Conservation (phyloP, 2,888 invertebrate genomes). For the Chalcosyrphus nemorum region DNA sequence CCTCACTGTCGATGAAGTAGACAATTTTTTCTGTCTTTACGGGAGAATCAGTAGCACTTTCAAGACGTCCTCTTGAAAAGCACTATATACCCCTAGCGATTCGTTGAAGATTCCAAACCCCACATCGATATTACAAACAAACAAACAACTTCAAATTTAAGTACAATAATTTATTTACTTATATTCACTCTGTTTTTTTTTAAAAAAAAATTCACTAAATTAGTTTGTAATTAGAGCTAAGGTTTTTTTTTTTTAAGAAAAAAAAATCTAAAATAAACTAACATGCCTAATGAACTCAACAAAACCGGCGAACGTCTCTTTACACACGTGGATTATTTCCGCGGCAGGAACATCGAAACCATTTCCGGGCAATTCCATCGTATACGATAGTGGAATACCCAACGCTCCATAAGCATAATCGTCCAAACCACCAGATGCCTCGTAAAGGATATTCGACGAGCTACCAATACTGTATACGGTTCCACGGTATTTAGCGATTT, state of each 20-base stretch:
- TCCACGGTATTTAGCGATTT: constrained; percentile 81
- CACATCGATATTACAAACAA: no score
- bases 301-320: constrained; percentile 81
- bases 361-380: constrained; percentile 86
- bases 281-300: constrained; percentile 81
- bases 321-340: constrained; percentile 81
- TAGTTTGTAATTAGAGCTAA: constrained; percentile 36
- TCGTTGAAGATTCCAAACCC: no score
- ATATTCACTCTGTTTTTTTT: constrained; percentile 18
- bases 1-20: no score
- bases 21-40: no score
- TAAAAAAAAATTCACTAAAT: constrained; percentile 55
- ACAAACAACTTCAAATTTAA: not conserved
- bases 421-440: constrained; percentile 85
- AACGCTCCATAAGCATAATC: constrained; percentile 86
- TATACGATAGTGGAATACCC: constrained; percentile 85
- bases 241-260: not conserved
- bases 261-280: constrained; percentile 77
- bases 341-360: constrained; percentile 80
- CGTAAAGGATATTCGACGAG: constrained; percentile 83
- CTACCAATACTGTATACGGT: constrained; percentile 84
- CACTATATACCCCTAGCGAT: no score
- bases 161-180: constrained; percentile 64
- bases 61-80: no score
- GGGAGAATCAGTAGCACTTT: no score